phyloP scores from a whole-genome alignment of 2,113 vertebrate species.

The Sorex fumeus region DNA sequence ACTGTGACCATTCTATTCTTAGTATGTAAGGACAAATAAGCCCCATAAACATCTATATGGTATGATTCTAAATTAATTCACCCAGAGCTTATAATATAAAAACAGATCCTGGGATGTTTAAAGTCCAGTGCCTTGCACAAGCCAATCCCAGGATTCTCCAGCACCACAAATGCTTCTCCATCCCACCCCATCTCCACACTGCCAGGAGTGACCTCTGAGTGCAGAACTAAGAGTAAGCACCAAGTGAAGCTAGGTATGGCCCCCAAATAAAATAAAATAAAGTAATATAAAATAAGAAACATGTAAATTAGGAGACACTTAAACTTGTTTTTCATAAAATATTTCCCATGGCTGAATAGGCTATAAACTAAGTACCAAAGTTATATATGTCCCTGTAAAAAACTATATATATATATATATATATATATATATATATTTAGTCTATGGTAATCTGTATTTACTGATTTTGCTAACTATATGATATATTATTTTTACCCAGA shows the following conservation, averaged over 20 bases:
- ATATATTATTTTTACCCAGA: background rate
- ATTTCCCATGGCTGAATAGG: background rate
- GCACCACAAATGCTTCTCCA: no score
- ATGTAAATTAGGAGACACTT: no score
- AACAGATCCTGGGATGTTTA: background rate
- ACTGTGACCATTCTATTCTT: background rate
- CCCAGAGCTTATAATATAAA: background rate
- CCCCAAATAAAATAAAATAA: no score
- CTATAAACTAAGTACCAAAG: background rate
- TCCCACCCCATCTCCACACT: no score
- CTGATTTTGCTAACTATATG: background rate
- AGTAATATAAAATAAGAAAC: no score
- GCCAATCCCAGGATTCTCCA: no score
- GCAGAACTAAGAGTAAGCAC: no score
- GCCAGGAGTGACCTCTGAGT: no score
- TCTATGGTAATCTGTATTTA: background rate
- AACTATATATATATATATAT: background rate
- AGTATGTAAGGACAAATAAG: background rate
- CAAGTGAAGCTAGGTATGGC: no score
- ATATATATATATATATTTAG: background rate
- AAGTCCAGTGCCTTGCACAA: background rate
- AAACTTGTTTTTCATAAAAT: background rate
- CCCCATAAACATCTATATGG: background rate
- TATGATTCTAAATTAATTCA: background rate
- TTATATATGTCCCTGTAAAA: conserved; percentile 15